Evolutionary conservation across 2,888 invertebrate genomes (phyloP), one percentile per base, ranked within the genome.

Genomic region (Ochropleura plecta): DNA sequence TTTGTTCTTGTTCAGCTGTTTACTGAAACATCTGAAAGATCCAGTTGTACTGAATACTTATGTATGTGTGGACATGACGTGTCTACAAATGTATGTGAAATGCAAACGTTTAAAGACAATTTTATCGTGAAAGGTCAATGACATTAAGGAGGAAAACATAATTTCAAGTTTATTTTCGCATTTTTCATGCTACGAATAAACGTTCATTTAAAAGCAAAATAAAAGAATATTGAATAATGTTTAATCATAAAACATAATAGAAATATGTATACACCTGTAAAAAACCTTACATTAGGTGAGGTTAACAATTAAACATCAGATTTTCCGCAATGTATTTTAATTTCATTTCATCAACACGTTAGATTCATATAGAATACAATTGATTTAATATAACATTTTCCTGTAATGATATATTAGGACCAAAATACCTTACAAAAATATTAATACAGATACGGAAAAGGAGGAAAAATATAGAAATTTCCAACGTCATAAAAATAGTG

Each of bases 81-180:
- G 30, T 30, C 30, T 30, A 42, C 18, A 74, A 57, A 48, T 51
- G 3, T 30, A 42, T 14, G 6, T 55, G 51, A 69, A 77, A 59
- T 67, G 59, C 65, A 53, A 51, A 42, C 40, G 20, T 60, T 69
- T 44, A 30, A n/a, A 44, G 40, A 48, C 30, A 62, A 46, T 57
- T 63, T 65, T 44, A 76, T 69, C 71, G 62, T 65, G 7, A 73
- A 74, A 76, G 75, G 78, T 85, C 75, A 85, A 83, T 68, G 77
- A 86, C 82, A 67, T 51, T 76, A 59, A 57, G 68, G 42, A 62
- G 73, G 40, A 72, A 81, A 79, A 79, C 53, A 73, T 40, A 57
- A 59, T 78, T 77, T 60, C 30, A 60, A 10, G 44, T 42, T 30
- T 30, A 30, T 30, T 60, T 71, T 64, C 20, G 55, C 55, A 71